Conservation (phyloP, 2,797 vertebrate genomes). For the Perodicticus potto region DNA sequence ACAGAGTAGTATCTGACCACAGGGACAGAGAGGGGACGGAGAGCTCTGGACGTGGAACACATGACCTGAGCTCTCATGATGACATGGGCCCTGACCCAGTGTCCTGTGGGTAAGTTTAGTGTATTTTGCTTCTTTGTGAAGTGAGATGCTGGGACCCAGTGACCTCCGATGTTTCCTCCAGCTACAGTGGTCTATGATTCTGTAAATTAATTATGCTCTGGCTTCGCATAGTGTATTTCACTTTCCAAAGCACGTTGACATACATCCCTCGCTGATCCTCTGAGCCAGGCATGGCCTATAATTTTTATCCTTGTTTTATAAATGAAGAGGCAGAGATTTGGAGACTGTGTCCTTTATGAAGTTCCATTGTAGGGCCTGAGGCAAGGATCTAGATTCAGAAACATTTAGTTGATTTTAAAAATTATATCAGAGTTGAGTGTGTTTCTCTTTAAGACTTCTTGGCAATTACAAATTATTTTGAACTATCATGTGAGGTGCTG, state of each 20-base stretch:
- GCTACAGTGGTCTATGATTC: neutral
- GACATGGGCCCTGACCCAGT: neutral
- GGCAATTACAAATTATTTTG: constrained; percentile 83
- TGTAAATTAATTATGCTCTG: neutral
- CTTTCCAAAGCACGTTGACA: neutral
- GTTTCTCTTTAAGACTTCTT: constrained; percentile 79
- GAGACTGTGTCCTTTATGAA: neutral
- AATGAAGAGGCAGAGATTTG: neutral
- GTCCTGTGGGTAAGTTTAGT: neutral
- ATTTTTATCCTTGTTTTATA: constrained; percentile 27
- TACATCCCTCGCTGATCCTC: neutral
- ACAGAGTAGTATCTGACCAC: neutral
- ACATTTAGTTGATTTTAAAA: constrained; percentile 15
- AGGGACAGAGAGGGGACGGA: neutral
- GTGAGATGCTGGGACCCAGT: neutral
- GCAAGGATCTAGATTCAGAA: constrained; percentile 24
- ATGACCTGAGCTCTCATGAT: neutral
- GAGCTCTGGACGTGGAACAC: neutral
- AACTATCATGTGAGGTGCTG: constrained; percentile 80
- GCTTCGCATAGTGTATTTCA: neutral
- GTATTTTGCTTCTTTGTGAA: neutral
- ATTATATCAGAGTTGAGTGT: constrained; percentile 48
- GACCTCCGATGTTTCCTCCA: neutral
- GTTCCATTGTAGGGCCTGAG: neutral
- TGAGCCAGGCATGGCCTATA: neutral